These are phyloP conservation scores for Argentina silus DNA, from an alignment of 2,797 vertebrate genomes.

Conservation along the genomic window DNA sequence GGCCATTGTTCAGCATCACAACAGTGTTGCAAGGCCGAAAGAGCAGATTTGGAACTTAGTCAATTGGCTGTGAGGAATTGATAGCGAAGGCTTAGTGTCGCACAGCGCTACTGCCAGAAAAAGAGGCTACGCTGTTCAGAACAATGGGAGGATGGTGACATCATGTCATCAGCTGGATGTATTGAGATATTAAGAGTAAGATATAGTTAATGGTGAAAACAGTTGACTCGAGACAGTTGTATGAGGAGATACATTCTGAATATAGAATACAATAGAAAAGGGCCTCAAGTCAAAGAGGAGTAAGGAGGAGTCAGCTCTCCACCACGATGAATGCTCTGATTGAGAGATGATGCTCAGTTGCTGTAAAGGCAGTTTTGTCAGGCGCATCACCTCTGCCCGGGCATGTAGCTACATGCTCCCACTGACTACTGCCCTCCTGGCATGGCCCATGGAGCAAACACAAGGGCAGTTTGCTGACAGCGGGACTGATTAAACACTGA, in stretches of 20 bases:
- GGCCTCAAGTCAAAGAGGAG: no score
- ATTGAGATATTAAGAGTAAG: background rate
- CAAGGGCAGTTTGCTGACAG: constrained; percentile 27
- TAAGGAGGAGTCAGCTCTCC: background rate
- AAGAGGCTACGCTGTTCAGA: background rate
- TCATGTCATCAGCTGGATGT: background rate
- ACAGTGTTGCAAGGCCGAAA: constrained; percentile 40
- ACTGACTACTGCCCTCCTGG: constrained; percentile 6
- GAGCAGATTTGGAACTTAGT: constrained; percentile 35
- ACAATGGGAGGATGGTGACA: background rate
- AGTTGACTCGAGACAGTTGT: no score
- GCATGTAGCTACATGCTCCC: constrained; percentile 49
- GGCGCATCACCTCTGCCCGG: constrained; percentile 31
- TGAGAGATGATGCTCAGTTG: constrained; percentile 38
- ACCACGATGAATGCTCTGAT: constrained; percentile 19
- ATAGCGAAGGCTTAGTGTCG: constrained; percentile 31
- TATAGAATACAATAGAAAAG: no score
- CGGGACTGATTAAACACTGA: constrained; percentile 35
- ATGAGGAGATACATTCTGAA: no score
- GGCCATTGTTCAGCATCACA: constrained; percentile 42
- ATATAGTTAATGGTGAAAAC: no score
- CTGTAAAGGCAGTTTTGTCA: constrained; percentile 27
- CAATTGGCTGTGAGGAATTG: constrained; percentile 43
- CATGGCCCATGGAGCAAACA: constrained; percentile 52
- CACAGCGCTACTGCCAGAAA: background rate